Conservation (phyloP, 2,888 invertebrate species). For the Slavum lentiscoides region DNA sequence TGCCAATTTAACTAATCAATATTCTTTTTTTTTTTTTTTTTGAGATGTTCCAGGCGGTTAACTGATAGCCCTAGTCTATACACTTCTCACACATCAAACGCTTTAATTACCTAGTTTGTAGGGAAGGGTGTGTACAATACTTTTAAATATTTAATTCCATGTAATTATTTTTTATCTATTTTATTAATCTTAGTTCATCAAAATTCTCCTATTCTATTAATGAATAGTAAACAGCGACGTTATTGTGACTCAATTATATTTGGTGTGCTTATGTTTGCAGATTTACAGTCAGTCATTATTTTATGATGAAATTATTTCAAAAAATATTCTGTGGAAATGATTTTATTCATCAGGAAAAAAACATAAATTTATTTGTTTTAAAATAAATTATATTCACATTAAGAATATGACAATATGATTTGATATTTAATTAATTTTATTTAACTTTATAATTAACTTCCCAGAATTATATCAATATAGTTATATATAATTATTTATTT, state of each 20-base stretch:
- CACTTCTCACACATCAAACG: constrained; percentile 39
- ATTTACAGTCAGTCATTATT: constrained; percentile 28
- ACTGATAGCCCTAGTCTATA: constrained; percentile 46
- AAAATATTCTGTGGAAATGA: constrained; percentile 10
- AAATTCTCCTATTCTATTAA: constrained; percentile 15
- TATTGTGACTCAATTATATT: constrained; percentile 19
- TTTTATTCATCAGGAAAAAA: constrained; percentile 23
- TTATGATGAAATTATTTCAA: constrained; percentile 26
- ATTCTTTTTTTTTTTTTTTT: constrained; percentile 49
- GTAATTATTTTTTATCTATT: constrained; percentile 39
- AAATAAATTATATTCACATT: not conserved
- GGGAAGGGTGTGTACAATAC: constrained; percentile 50
- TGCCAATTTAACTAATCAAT: constrained; percentile 38
- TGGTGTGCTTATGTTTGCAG: constrained; percentile 43
- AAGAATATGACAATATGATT: not conserved
- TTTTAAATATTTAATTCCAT: constrained; percentile 27
- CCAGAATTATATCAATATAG: not conserved
- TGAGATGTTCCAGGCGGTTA: constrained; percentile 52
- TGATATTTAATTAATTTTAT: not conserved
- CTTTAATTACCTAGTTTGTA: constrained; percentile 48
- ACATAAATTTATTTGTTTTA: not conserved
- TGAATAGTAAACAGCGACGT: not conserved
- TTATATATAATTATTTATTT: constrained; percentile 13
- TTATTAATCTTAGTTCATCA: constrained; percentile 29
- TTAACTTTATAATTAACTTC: not conserved